Percentiles rank a stretch among this genome's conserved stretches.
phyloP scores from a whole-genome alignment of 2,888 invertebrate species.

The Drosophila borborema region DNA sequence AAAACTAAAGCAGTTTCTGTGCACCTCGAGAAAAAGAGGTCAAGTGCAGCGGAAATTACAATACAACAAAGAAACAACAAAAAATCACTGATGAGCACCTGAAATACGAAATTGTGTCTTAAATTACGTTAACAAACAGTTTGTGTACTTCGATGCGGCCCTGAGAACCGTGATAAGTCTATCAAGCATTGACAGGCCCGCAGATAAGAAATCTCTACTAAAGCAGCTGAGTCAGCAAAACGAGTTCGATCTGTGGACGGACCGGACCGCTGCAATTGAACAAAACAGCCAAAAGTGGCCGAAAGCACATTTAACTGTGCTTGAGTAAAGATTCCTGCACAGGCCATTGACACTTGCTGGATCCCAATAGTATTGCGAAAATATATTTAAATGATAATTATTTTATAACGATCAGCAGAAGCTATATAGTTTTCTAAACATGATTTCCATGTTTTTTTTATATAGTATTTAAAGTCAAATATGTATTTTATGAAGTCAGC shows the following conservation, averaged over 20 bases:
- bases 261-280: neutral
- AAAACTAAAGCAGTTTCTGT: conserved; percentile 18
- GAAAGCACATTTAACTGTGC: neutral
- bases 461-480: neutral
- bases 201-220: conserved; percentile 18
- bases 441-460: neutral
- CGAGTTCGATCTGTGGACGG: conserved; percentile 27
- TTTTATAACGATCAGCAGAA: neutral
- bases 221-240: conserved; percentile 24
- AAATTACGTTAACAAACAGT: conserved; percentile 25
- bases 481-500: neutral
- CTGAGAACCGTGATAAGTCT: conserved; percentile 32
- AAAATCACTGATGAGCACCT: conserved; percentile 29
- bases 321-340: neutral
- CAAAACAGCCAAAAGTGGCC: neutral
- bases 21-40: conserved; percentile 55
- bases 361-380: neutral
- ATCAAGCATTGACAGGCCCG: conserved; percentile 19
- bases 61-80: neutral
- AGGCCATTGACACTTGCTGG: neutral
- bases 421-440: neutral
- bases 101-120: conserved; percentile 16
- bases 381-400: neutral
- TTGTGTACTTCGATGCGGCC: conserved; percentile 32
- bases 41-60: conserved; percentile 63